A percentile compares a stretch with the other conserved stretches of the same genome.
These are phyloP conservation scores for Cheilosia soror DNA, from an alignment of 2,888 invertebrate genomes.

Conservation along the genomic window DNA sequence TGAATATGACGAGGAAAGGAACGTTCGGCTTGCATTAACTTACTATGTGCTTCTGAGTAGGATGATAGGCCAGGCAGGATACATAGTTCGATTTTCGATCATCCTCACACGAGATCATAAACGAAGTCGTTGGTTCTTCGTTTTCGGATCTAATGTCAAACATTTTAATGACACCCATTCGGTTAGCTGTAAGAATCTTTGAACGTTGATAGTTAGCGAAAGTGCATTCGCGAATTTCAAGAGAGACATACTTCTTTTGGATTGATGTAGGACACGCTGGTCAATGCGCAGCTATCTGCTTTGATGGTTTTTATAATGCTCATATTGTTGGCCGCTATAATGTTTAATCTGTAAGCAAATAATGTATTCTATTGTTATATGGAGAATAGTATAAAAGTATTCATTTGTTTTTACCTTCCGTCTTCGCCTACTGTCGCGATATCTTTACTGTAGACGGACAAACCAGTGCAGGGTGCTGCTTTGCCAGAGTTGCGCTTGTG, in stretches of 20 bases:
- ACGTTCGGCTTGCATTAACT: slow-evolving; percentile 72
- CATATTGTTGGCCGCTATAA: slow-evolving; percentile 84
- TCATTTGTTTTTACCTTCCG: slow-evolving; percentile 85
- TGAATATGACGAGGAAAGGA: neutral
- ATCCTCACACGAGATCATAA: slow-evolving; percentile 90
- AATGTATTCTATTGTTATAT: neutral
- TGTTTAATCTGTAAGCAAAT: slow-evolving; percentile 82
- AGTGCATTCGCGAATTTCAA: neutral
- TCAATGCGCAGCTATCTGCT: slow-evolving; percentile 92
- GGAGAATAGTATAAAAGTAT: no score
- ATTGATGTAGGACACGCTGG: slow-evolving; percentile 90
- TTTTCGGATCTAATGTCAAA: slow-evolving; percentile 91
- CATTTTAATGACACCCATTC: slow-evolving; percentile 95
- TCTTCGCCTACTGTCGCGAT: slow-evolving; percentile 94
- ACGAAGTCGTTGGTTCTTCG: slow-evolving; percentile 86
- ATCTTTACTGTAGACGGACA: slow-evolving; percentile 91
- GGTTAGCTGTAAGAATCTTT: slow-evolving; percentile 92
- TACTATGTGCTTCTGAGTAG: slow-evolving; percentile 93
- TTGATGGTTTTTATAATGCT: slow-evolving; percentile 85
- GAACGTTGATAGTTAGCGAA: slow-evolving; percentile 38
- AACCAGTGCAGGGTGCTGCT: slow-evolving; percentile 89
- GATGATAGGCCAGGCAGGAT: slow-evolving; percentile 91
- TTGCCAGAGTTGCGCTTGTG: slow-evolving; percentile 86
- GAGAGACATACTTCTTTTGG: slow-evolving; percentile 84
- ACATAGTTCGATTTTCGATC: slow-evolving; percentile 86